Percentiles rank a stretch among this genome's conserved stretches.
Conservation (phyloP, 2,797 vertebrate genomes). For the Cyclura pinguis region DNA sequence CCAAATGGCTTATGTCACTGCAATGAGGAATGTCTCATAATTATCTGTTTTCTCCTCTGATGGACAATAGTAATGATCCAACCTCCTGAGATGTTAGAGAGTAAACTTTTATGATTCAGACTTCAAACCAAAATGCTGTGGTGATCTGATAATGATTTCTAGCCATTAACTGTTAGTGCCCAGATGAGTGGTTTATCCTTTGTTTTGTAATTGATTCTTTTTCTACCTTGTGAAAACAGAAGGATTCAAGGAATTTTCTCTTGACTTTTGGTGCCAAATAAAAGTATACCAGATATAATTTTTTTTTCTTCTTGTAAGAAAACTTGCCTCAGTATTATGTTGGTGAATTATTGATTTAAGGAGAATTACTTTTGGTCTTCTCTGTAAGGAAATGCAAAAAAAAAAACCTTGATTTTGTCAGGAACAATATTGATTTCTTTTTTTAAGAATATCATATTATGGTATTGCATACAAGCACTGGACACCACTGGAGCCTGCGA, state of each 20-base stretch:
- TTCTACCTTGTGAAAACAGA: conserved; percentile 13
- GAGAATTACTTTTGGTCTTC: not conserved
- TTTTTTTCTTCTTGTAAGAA: not conserved
- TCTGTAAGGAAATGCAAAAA: not conserved
- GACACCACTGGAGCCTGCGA: not conserved
- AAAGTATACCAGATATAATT: not conserved
- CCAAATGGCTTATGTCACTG: conserved; percentile 21
- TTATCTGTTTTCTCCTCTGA: not conserved
- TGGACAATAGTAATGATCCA: not conserved
- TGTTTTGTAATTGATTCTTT: conserved; percentile 22
- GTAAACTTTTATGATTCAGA: conserved; percentile 54
- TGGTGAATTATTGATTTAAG: not conserved
- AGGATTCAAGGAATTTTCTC: conserved; percentile 12
- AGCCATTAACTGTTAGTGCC: conserved; percentile 11
- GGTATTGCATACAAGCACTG: not conserved
- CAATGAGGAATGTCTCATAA: not conserved
- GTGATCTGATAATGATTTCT: conserved; percentile 19
- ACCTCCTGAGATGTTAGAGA: conserved; percentile 6
- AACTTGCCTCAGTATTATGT: not conserved
- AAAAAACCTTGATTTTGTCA: not conserved
- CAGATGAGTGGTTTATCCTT: conserved; percentile 36
- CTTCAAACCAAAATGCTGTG: conserved; percentile 27
- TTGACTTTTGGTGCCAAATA: not conserved
- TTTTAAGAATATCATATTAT: not conserved
- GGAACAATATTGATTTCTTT: conserved; percentile 8